Evolutionary conservation across 1,140 invertebrate genomes (phyloP), one percentile per base, ranked within the genome.

Genomic region (Brachionus sp.): DNA sequence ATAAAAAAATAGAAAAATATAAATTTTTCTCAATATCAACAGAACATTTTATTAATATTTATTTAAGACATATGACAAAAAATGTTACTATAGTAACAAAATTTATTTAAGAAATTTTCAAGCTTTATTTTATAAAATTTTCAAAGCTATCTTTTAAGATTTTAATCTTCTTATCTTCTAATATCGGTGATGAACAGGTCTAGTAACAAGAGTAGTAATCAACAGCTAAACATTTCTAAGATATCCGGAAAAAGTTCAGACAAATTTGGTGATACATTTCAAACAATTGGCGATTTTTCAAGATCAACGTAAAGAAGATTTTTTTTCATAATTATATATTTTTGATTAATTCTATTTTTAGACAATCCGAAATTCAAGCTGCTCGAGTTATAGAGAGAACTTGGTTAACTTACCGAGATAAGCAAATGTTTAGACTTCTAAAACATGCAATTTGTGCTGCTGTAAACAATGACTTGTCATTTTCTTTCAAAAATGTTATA

Each of bases 361-460:
- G 87, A 77, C 78, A 86, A 62, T 86, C 85, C 3, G 77, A 85
- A 33, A 86, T 85, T 46, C 84, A 85, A 44, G 87, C 87, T 37
- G 87, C 85, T 19, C 85, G 84, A 16, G 85, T 86, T 4, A 89
- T 89, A 57, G 88, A 88, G 84, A 85, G 85, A 75, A 84, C 87
- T 13, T 89, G 88, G 88, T 86, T 88, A 35, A 83, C 85, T 0
- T 88, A 86, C 70, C 84, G 87, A 75, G 87, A 89, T 84, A 85
- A 85, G 80, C 86, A 88, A 68, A 89, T 89, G 86, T 89, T 89
- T 78, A 85, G 85, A 77, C 84, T 89, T 0, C 84, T 89, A 4
- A 89, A 89, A 82, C 88, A 89, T 85, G 86, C 88, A 16, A 84
- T 89, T 19, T 88, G 88, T 87, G 88, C 88, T 35, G 88, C 88